Evolutionary conservation across 2,797 vertebrate species (phyloP), one percentile per base, ranked within the genome.

Genomic region (Cetoscarus ocellatus): DNA sequence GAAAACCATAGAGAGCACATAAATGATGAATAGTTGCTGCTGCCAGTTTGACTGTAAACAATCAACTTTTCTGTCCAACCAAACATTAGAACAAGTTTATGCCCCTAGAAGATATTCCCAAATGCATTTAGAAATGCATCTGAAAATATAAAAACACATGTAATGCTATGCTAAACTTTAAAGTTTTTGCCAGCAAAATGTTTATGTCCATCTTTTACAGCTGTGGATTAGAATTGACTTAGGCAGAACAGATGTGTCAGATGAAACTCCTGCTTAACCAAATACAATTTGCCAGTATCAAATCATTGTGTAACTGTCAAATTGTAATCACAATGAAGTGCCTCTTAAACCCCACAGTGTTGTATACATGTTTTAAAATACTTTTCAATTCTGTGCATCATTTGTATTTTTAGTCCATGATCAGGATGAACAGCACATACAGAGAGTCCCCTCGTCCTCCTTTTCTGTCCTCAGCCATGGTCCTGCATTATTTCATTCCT

Each of bases 171-270:
- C 50, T 35, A 69, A 75, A 39, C 35, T n/a, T n/a, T 17, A 1
- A 3, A 14, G 63, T 60, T 10, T 49, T 47, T 44, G 27, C 27
- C 27, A 27, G 27, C 50, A 14, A 11, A 59, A 27, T 53, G n/a
- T n/a, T n/a, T n/a, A n/a, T n/a, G n/a, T 15, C 56, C 69, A 44
- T 76, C 63, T 77, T 72, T 67, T 50, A 43, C 45, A 58, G 27
- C 12, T 36, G 52, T 14, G 6, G 6, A 67, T 66, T 49, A 6
- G 61, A 44, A 61, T 35, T 63, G 0, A 60, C 50, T 45, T 55
- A 61, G 64, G 62, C 54, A 55, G 35, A 56, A 17, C 3, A 5
- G 5, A 1, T 38, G 15, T 7, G 50, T 39, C 13, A 53, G 50
- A 45, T 40, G 10, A 49, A 63, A 39, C 50, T 39, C 14, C 12